phyloP scores from a whole-genome alignment of 2,888 invertebrate species.

The Minunthozetes semirufus region DNA sequence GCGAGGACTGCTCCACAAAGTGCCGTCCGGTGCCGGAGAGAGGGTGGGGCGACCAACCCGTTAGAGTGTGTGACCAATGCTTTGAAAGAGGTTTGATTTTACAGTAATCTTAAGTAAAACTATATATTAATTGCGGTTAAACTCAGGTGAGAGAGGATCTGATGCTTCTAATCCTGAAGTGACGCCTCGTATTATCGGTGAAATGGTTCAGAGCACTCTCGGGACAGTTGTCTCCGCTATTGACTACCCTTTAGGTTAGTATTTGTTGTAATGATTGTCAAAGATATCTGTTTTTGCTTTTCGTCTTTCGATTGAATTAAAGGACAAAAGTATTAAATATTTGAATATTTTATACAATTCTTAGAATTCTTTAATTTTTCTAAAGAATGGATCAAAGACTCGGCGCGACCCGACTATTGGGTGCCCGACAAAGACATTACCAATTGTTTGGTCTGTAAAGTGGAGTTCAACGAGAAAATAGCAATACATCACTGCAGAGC shows the following conservation, averaged over 20 bases:
- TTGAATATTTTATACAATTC: neutral
- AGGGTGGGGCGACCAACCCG: constrained; percentile 62
- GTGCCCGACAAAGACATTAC: constrained; percentile 65
- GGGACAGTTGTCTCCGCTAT: constrained; percentile 63
- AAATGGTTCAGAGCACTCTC: constrained; percentile 64
- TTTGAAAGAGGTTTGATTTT: constrained; percentile 46
- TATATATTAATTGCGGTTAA: neutral
- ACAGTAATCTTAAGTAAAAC: neutral
- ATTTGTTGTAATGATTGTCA: constrained; percentile 9
- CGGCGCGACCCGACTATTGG: constrained; percentile 71
- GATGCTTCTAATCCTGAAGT: constrained; percentile 41
- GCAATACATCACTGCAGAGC: constrained; percentile 61
- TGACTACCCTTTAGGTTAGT: constrained; percentile 64
- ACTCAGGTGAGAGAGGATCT: constrained; percentile 15
- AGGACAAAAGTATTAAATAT: neutral
- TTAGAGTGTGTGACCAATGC: constrained; percentile 67
- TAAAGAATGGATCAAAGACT: constrained; percentile 58
- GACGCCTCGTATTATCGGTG: constrained; percentile 53
- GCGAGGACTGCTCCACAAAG: constrained; percentile 63
- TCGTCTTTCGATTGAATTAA: neutral
- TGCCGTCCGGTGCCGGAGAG: constrained; percentile 62
- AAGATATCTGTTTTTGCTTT: neutral
- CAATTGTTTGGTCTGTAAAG: constrained; percentile 60
- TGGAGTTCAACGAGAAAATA: constrained; percentile 53
- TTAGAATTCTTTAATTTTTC: constrained; percentile 5